phyloP scores from a whole-genome alignment of 2,797 vertebrate species.

The Percopsis omiscomaycus region DNA sequence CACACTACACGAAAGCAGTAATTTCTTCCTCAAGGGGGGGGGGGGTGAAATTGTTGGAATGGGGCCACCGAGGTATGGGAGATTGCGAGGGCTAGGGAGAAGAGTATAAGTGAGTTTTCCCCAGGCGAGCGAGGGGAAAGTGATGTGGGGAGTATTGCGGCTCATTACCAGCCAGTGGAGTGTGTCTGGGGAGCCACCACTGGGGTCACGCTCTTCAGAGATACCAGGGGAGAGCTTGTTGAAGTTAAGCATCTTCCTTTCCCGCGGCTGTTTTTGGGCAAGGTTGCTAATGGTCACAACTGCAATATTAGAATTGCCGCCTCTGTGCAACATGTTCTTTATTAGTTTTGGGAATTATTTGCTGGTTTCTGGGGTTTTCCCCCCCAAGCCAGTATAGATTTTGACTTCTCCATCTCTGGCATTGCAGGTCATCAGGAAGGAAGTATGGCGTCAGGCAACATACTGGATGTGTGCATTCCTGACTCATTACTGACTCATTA shows the following conservation, averaged over 20 bases:
- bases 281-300: not conserved
- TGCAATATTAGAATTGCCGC: no score
- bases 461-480: no score
- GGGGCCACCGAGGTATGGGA: not conserved
- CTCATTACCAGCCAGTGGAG: conserved; percentile 39
- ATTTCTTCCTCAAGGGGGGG: no score
- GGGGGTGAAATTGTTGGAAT: conserved; percentile 11
- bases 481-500: no score
- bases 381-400: no score
- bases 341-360: no score
- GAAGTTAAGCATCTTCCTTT: conserved; percentile 19
- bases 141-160: conserved; percentile 28
- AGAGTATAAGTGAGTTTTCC: conserved; percentile 9
- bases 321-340: no score
- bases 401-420: no score
- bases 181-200: conserved; percentile 39
- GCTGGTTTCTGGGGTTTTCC: no score
- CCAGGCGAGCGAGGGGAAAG: conserved; percentile 11
- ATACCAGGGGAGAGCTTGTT: conserved; percentile 13
- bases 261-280: conserved; percentile 4
- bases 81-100: not conserved
- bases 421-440: no score
- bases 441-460: no score
- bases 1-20: no score
- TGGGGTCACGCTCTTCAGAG: conserved; percentile 36